Percentiles rank a stretch among this genome's conserved stretches.
These are phyloP conservation scores for Lasioglossum morio DNA, from an alignment of 2,888 invertebrate genomes.

Conservation along the genomic window DNA sequence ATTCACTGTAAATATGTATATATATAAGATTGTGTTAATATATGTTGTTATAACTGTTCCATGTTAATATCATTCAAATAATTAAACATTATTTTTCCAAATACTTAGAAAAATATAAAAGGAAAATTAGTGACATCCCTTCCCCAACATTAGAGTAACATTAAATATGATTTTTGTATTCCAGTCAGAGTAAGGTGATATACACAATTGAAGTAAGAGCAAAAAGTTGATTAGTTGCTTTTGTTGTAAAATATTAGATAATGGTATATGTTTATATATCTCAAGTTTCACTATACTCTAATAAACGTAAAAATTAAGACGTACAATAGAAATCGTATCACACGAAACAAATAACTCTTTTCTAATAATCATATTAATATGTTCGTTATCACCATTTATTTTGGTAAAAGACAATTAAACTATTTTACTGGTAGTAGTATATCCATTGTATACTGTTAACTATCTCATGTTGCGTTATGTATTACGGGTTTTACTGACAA, in stretches of 20 bases:
- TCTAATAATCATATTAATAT: neutral
- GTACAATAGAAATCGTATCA: neutral
- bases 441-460: neutral
- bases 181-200: constrained; percentile 59
- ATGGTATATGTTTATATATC: constrained; percentile 54
- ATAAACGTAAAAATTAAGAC: neutral
- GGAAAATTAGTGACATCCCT: constrained; percentile 60
- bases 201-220: constrained; percentile 41
- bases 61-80: neutral
- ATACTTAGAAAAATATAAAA: neutral
- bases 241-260: constrained; percentile 64
- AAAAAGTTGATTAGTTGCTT: constrained; percentile 48
- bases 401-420: neutral
- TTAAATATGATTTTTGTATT: constrained; percentile 55
- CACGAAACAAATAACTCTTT: neutral
- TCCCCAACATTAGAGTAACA: constrained; percentile 68
- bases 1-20: constrained; percentile 61
- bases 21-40: constrained; percentile 70
- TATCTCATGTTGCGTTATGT: no score
- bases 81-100: no score
- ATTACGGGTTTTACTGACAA: no score
- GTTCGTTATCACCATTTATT: neutral
- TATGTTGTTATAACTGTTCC: constrained; percentile 63
- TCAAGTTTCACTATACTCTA: neutral
- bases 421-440: neutral